Conservation (phyloP, 2,113 vertebrate genomes). For the Apaloderma vittatum region DNA sequence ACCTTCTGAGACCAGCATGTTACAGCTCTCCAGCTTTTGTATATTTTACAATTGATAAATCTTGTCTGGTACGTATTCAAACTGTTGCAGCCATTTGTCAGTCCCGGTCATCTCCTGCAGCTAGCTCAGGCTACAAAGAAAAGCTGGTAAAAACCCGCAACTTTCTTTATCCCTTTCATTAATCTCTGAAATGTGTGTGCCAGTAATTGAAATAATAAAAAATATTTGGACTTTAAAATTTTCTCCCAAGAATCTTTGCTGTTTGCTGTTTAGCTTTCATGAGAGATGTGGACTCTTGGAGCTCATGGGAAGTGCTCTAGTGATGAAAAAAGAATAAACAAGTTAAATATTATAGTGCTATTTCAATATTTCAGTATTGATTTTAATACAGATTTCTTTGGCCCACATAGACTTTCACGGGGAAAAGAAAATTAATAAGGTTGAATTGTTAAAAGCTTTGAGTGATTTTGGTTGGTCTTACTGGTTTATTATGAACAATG, state of each 20-base stretch:
- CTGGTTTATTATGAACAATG: neutral
- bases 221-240: constrained; percentile 66
- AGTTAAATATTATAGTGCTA: constrained; percentile 27
- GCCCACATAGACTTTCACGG: neutral
- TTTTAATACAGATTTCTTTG: constrained; percentile 8
- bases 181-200: constrained; percentile 52
- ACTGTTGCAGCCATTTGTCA: constrained; percentile 75
- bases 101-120: constrained; percentile 66
- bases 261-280: constrained; percentile 45
- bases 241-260: constrained; percentile 64
- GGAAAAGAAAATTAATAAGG: neutral
- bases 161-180: constrained; percentile 53
- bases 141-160: constrained; percentile 15
- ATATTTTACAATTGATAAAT: constrained; percentile 63
- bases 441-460: neutral
- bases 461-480: neutral
- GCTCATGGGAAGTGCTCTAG: constrained; percentile 64
- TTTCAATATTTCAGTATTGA: constrained; percentile 61
- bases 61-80: constrained; percentile 45
- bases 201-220: constrained; percentile 77
- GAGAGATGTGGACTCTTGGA: constrained; percentile 59
- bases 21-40: constrained; percentile 48
- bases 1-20: constrained; percentile 66
- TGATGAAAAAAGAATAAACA: constrained; percentile 57
- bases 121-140: constrained; percentile 69